These are phyloP conservation scores for Solen grandis DNA, from an alignment of 1,140 invertebrate species.

Conservation along the genomic window DNA sequence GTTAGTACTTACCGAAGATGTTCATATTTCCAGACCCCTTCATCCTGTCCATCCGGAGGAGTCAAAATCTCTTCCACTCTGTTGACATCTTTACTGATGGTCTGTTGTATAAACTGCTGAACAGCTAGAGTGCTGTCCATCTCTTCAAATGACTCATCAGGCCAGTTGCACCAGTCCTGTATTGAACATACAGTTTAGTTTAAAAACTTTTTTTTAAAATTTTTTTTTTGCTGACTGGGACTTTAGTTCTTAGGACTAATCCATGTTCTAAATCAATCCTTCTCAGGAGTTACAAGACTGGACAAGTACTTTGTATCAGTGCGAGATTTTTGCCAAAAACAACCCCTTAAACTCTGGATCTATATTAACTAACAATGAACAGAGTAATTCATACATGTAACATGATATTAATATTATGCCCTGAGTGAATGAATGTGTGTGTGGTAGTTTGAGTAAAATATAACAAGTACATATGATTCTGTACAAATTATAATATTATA, in stretches of 20 bases:
- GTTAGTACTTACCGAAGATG: conserved; percentile 98
- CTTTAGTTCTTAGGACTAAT: neutral
- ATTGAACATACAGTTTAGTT: conserved; percentile 35
- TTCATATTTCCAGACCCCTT: conserved; percentile 99
- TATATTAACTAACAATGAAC: neutral
- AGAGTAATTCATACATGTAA: no score
- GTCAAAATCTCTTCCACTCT: conserved; percentile 97
- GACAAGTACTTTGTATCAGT: neutral
- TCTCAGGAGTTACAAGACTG: neutral
- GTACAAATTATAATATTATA: no score
- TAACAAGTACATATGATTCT: no score
- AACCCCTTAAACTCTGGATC: neutral
- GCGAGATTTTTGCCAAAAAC: conserved; percentile 81
- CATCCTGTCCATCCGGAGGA: conserved; percentile 98
- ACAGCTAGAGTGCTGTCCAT: conserved; percentile 99
- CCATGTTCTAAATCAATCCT: neutral
- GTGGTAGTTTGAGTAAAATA: no score
- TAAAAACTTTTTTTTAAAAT: conserved; percentile 7
- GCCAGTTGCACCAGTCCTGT: conserved; percentile 98
- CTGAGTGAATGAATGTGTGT: no score
- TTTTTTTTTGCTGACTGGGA: neutral
- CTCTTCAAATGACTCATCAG: conserved; percentile 98
- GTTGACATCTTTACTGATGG: conserved; percentile 94
- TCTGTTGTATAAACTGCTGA: conserved; percentile 99
- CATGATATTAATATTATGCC: no score